Base-by-base conservation (phyloP, 2,113 vertebrate species). In the Echinops telfairi region DNA sequence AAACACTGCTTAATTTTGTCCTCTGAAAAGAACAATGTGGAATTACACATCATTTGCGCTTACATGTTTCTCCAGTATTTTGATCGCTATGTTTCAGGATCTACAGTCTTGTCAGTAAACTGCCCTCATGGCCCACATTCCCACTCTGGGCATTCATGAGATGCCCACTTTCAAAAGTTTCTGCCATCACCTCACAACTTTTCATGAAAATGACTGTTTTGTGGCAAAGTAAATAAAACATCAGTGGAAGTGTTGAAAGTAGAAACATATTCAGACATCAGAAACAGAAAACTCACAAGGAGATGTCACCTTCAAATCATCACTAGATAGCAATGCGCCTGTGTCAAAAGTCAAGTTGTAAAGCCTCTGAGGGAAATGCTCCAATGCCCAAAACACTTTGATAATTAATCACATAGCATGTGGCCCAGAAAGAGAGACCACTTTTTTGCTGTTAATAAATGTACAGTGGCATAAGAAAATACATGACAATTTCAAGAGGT, bases 331-430 rank as follows among this genome's bases (percentile, higher is more conserved):
- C n/a, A 80, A 31, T 22, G 27, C 1, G 38, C 5, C 70, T 58
- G 83, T 43, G 47, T 12, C 64, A 82, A 75, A 80, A 76, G 19
- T 78, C 76, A 57, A 3, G 19, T 0, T 33, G 38, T 43, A 81
- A 86, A 73, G 53, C 58, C 91, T 82, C 71, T 58, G 71, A 36
- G n/a, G 64, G 38, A 76, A 16, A 64, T 14, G 29, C 29, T 83
- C 64, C 76, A 36, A 17, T 81, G n/a, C 31, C 25, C 79, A 68
- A 15, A 91, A 38, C 20, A 23, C 78, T 82, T 57, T 89, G 62
- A 79, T 82, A 91, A 87, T 89, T 82, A 94, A 73, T 93, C 86
- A 83, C 77, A 31, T 80, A 36, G 66, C 10, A 23, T 33, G 64
- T 71, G 81, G 58, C 40, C 83, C 47, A 90, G 29, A 81, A 87